Evolutionary conservation across 2,113 vertebrate genomes (phyloP).

Genomic region (Potamarius usumacintae): DNA sequence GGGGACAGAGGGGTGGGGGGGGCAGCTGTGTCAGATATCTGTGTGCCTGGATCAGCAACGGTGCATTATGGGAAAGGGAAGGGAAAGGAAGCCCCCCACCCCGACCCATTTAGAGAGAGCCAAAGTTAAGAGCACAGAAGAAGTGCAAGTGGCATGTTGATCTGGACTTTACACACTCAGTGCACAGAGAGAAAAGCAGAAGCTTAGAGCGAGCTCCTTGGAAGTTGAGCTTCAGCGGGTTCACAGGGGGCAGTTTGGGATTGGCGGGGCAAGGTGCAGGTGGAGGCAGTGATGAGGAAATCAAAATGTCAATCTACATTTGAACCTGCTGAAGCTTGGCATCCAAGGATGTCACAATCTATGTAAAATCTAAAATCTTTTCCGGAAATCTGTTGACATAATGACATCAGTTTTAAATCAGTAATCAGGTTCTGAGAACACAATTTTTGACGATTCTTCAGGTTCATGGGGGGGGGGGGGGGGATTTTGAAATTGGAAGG

Average conservation of each 20-base stretch:
- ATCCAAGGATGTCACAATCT: no score
- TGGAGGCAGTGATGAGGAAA: background rate
- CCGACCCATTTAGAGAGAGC: slow-evolving; percentile 47
- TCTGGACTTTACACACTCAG: slow-evolving; percentile 71
- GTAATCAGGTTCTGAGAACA: background rate
- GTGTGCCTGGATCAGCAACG: slow-evolving; percentile 69
- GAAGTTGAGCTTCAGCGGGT: slow-evolving; percentile 18
- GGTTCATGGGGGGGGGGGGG: background rate
- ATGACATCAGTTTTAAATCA: background rate
- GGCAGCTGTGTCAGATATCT: slow-evolving; percentile 66
- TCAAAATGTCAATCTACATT: background rate
- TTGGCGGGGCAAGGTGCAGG: background rate
- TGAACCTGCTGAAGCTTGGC: no score
- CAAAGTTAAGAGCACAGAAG: slow-evolving; percentile 83
- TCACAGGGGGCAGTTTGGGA: slow-evolving; percentile 44
- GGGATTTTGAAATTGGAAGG: background rate
- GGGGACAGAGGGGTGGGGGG: slow-evolving; percentile 63
- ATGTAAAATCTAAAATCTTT: no score
- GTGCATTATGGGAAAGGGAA: slow-evolving; percentile 74
- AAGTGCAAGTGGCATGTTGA: slow-evolving; percentile 76
- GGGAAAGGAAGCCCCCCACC: slow-evolving; percentile 65
- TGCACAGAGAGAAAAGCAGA: slow-evolving; percentile 34
- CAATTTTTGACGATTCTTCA: background rate
- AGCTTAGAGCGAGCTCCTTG: slow-evolving; percentile 38
- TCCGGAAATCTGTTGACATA: background rate